Conservation (phyloP, 2,888 invertebrate genomes). For the Lasiommata megera region DNA sequence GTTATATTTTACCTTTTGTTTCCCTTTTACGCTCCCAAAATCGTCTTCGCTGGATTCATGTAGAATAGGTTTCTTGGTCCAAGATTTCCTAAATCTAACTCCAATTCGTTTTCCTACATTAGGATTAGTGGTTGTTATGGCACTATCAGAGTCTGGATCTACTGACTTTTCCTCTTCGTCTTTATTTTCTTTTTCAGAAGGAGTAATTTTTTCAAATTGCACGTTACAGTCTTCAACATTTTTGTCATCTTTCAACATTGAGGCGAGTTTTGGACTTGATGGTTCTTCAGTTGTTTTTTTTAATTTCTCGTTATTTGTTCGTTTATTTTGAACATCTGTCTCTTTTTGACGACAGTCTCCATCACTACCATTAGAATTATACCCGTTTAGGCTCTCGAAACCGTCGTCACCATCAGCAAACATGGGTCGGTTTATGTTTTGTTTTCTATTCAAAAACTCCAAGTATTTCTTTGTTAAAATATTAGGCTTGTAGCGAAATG, state of each 20-base stretch:
- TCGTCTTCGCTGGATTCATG: slow-evolving; percentile 66
- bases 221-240: slow-evolving; percentile 8
- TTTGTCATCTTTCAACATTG: slow-evolving; percentile 1
- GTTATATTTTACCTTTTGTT: slow-evolving; percentile 57
- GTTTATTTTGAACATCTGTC: slow-evolving; percentile 22
- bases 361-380: slow-evolving; percentile 86
- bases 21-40: slow-evolving; percentile 54
- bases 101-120: slow-evolving; percentile 57
- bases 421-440: slow-evolving; percentile 51
- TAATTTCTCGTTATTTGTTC: slow-evolving; percentile 6
- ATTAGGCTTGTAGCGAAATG: slow-evolving; percentile 59
- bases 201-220: slow-evolving; percentile 8
- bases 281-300: slow-evolving; percentile 16
- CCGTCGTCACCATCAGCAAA: slow-evolving; percentile 87
- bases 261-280: slow-evolving; percentile 18
- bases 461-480: slow-evolving; percentile 69
- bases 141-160: slow-evolving; percentile 62
- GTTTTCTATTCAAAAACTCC: slow-evolving; percentile 67
- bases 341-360: slow-evolving; percentile 52
- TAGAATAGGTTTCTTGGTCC: slow-evolving; percentile 54
- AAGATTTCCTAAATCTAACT: slow-evolving; percentile 66
- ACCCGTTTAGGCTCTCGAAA: slow-evolving; percentile 92
- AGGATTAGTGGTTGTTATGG: slow-evolving; percentile 55
- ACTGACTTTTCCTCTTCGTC: slow-evolving; percentile 65
- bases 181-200: slow-evolving; percentile 21